Evolutionary conservation across 2,888 invertebrate genomes (phyloP).

Genomic region (Gymnoscelis rufifasciata): DNA sequence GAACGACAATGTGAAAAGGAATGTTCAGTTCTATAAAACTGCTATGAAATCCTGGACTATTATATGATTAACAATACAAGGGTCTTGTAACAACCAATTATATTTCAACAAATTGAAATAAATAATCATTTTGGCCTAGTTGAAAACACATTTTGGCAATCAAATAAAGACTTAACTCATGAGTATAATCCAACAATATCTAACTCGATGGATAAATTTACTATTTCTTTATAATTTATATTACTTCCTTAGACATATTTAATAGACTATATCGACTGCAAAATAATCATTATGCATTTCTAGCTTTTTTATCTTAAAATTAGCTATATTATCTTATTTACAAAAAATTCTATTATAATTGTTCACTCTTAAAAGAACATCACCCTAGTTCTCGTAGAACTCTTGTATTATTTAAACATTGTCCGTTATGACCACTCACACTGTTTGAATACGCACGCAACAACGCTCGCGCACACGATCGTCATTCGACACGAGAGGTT

Average conservation of each 20-base stretch:
- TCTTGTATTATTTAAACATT: slow-evolving; percentile 17
- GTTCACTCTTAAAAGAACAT: slow-evolving; percentile 59
- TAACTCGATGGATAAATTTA: slow-evolving; percentile 51
- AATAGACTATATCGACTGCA: slow-evolving; percentile 64
- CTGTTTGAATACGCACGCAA: slow-evolving; percentile 12
- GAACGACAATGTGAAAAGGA: slow-evolving; percentile 40
- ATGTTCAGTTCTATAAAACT: slow-evolving; percentile 36
- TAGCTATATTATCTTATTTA: slow-evolving; percentile 74
- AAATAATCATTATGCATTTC: slow-evolving; percentile 69
- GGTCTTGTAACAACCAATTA: slow-evolving; percentile 27
- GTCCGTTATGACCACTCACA: slow-evolving; percentile 32
- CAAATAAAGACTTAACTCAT: slow-evolving; percentile 57
- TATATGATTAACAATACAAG: slow-evolving; percentile 20
- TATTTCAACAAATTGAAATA: slow-evolving; percentile 37
- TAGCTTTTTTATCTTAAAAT: slow-evolving; percentile 68
- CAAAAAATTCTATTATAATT: slow-evolving; percentile 64
- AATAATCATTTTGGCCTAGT: slow-evolving; percentile 58
- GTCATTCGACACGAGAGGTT: slow-evolving; percentile 68
- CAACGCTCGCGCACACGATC: slow-evolving; percentile 27
- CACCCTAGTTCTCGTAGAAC: slow-evolving; percentile 38
- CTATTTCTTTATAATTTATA: slow-evolving; percentile 50
- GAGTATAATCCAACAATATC: slow-evolving; percentile 61
- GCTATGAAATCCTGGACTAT: slow-evolving; percentile 14
- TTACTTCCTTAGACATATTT: slow-evolving; percentile 54
- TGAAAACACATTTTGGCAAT: slow-evolving; percentile 60